These are phyloP conservation scores for Chrosomus eos DNA, from an alignment of 2,797 vertebrate genomes.

Conservation along the genomic window DNA sequence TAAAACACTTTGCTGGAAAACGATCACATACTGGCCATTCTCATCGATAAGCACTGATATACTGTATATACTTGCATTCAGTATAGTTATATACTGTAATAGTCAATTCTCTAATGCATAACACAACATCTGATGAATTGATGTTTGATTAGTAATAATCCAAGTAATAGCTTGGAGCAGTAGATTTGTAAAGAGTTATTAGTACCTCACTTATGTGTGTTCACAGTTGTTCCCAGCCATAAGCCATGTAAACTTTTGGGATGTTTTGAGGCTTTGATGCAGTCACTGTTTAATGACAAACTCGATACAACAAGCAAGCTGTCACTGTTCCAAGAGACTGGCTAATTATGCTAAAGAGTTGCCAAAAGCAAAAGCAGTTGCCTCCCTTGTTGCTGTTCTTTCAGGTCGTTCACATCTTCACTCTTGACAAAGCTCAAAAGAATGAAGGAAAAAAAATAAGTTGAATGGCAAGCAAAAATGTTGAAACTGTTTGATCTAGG, in stretches of 20 bases:
- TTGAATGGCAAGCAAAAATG: slow-evolving; percentile 16
- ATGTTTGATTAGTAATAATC: neutral
- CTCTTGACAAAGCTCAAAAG: slow-evolving; percentile 6
- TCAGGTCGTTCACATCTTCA: slow-evolving; percentile 7
- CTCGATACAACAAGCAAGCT: slow-evolving; percentile 44
- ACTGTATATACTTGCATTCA: neutral
- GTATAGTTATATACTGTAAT: neutral
- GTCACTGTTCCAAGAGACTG: slow-evolving; percentile 52
- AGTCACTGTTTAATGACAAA: slow-evolving; percentile 37
- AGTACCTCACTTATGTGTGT: neutral
- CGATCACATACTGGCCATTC: neutral
- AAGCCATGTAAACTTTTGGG: slow-evolving; percentile 12
- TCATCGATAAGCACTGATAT: neutral
- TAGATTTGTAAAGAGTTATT: neutral
- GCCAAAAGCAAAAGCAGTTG: slow-evolving; percentile 37
- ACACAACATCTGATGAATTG: neutral
- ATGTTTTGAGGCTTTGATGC: slow-evolving; percentile 31
- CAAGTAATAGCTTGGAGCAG: neutral
- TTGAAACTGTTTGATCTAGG: slow-evolving; percentile 15
- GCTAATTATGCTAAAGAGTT: slow-evolving; percentile 50
- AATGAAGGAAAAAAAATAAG: slow-evolving; percentile 8
- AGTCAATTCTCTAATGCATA: neutral
- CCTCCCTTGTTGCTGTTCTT: slow-evolving; percentile 35
- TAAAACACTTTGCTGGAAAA: neutral
- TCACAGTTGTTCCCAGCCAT: neutral